These are phyloP conservation scores for Aphelenchoides besseyi DNA, from an alignment of 1,140 invertebrate species.

Conservation along the genomic window DNA sequence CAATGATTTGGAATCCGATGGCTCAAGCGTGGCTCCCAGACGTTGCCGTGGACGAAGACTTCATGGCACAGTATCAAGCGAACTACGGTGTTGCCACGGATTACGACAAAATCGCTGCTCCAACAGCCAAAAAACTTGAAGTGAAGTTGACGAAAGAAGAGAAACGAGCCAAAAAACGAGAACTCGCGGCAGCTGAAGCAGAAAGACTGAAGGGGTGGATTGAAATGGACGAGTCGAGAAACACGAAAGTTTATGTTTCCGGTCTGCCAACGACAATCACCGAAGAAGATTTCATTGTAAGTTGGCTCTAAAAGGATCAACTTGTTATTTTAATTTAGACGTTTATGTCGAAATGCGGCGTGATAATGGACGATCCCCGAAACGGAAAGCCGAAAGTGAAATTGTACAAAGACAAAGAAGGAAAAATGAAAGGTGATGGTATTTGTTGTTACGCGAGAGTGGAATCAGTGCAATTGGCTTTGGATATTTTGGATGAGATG, in stretches of 20 bases:
- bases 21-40: constrained; percentile 56
- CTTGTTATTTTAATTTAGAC: constrained; percentile 35
- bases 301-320: no score
- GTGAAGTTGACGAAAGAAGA: constrained; percentile 64
- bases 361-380: constrained; percentile 64
- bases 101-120: constrained; percentile 11
- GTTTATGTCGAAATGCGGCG: constrained; percentile 50
- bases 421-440: constrained; percentile 87
- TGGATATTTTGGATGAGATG: constrained; percentile 86
- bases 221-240: constrained; percentile 82
- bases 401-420: constrained; percentile 80
- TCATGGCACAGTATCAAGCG: constrained; percentile 90
- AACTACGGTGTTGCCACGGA: constrained; percentile 77
- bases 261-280: constrained; percentile 84
- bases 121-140: constrained; percentile 36
- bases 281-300: constrained; percentile 70
- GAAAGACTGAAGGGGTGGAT: constrained; percentile 74
- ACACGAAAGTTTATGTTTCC: constrained; percentile 93
- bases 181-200: constrained; percentile 25
- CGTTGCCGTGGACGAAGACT: constrained; percentile 82
- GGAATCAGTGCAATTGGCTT: constrained; percentile 76
- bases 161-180: constrained; percentile 46
- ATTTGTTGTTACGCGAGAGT: constrained; percentile 91
- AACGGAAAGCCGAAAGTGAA: constrained; percentile 86
- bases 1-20: constrained; percentile 49